Percentiles rank a stretch among this genome's conserved stretches.
Evolutionary conservation across 2,113 vertebrate genomes (phyloP).

Genomic region (Hippotragus niger): DNA sequence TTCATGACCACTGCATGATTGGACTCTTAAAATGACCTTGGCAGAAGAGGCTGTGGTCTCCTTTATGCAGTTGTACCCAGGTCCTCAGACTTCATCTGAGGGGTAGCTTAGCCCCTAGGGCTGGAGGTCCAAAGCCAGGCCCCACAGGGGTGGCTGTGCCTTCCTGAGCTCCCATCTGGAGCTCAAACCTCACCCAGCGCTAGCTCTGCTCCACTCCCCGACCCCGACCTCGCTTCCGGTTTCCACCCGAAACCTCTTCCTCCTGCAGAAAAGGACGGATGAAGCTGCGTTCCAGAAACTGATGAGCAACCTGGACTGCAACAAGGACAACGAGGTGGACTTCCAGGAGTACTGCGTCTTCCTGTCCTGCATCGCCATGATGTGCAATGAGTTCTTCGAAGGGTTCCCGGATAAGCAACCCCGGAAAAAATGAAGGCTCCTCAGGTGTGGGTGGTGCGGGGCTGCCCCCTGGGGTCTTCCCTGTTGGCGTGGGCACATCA

Average conservation of each 20-base stretch:
- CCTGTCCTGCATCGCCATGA: slow-evolving; percentile 81
- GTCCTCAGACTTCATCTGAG: background rate
- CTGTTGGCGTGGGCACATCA: background rate
- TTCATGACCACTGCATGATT: background rate
- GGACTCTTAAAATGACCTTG: background rate
- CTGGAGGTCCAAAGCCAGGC: background rate
- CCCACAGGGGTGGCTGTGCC: background rate
- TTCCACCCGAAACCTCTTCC: background rate
- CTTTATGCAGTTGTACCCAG: background rate
- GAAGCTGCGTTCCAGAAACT: slow-evolving; percentile 76
- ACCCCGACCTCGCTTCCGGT: background rate
- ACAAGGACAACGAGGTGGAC: slow-evolving; percentile 79
- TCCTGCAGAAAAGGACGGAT: slow-evolving; percentile 56
- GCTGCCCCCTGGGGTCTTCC: background rate
- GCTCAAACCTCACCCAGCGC: background rate
- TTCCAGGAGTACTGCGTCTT: slow-evolving; percentile 83
- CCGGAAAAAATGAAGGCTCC: slow-evolving; percentile 55
- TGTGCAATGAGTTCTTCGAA: slow-evolving; percentile 82
- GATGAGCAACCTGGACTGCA: slow-evolving; percentile 79
- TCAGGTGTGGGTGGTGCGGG: background rate
- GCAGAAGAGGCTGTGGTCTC: background rate
- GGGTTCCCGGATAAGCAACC: slow-evolving; percentile 77
- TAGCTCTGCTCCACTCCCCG: fast-evolving
- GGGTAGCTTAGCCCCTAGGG: background rate
- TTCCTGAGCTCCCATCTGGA: background rate